These are phyloP conservation scores for Oncopeltus fasciatus DNA, from an alignment of 1,140 invertebrate species.

Conservation along the genomic window DNA sequence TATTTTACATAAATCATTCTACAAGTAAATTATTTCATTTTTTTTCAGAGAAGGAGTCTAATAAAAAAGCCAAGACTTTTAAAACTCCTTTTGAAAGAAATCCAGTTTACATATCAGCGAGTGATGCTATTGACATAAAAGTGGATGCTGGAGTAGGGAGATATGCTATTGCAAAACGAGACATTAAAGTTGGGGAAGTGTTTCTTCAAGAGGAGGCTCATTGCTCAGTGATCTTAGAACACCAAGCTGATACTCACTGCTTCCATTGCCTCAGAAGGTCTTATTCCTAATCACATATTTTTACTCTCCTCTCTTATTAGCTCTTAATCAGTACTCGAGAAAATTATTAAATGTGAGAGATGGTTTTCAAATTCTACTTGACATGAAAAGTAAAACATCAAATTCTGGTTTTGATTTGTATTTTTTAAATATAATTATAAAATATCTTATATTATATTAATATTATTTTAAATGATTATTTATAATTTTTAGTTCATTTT, in stretches of 20 bases:
- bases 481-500: too few relatives aligned
- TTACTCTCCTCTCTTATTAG: neutral
- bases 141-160: slow-evolving; percentile 31
- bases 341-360: neutral
- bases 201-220: slow-evolving; percentile 59
- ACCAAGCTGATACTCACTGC: slow-evolving; percentile 54
- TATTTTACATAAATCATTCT: too few relatives aligned
- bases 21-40: too few relatives aligned
- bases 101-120: slow-evolving; percentile 12
- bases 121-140: slow-evolving; percentile 31
- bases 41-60: too few relatives aligned
- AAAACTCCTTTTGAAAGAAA: slow-evolving; percentile 14
- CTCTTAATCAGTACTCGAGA: neutral
- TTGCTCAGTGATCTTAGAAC: slow-evolving; percentile 53
- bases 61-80: too few relatives aligned
- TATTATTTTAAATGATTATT: too few relatives aligned
- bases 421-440: too few relatives aligned
- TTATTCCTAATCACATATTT: neutral
- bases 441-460: too few relatives aligned
- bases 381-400: too few relatives aligned
- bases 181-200: slow-evolving; percentile 50
- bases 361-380: too few relatives aligned
- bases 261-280: slow-evolving; percentile 62
- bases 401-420: too few relatives aligned
- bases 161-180: slow-evolving; percentile 44